A percentile compares a stretch with the other conserved stretches of the same genome.
Evolutionary conservation across 2,797 vertebrate species (phyloP).

Genomic region (Eleutherodactylus coqui): DNA sequence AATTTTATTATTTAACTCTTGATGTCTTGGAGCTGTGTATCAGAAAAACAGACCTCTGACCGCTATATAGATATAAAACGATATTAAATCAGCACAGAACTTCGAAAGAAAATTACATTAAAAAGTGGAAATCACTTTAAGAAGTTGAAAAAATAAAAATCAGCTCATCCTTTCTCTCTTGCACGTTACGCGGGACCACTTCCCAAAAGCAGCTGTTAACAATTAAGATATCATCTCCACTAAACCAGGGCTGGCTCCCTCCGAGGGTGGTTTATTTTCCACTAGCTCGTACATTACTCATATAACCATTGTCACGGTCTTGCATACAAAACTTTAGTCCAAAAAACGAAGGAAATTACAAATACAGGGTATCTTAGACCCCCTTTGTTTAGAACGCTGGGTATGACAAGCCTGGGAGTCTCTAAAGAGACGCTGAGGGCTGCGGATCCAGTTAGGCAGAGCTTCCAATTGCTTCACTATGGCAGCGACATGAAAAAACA

Average conservation of each 20-base stretch:
- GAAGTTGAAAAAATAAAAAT: too few species aligned
- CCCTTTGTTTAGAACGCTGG: constrained; percentile 32
- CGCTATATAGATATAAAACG: too few species aligned
- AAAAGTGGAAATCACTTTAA: not conserved
- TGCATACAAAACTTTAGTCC: not conserved
- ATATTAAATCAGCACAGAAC: too few species aligned
- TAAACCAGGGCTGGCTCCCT: constrained; percentile 5
- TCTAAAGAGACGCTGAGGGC: constrained; percentile 7
- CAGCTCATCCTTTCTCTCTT: not conserved
- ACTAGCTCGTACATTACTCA: constrained; percentile 49
- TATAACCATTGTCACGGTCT: constrained; percentile 40
- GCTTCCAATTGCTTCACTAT: constrained; percentile 38
- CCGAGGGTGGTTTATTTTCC: constrained; percentile 47
- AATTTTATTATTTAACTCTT: too few species aligned
- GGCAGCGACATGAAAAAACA: constrained; percentile 40
- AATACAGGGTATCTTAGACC: constrained; percentile 24
- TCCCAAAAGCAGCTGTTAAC: constrained; percentile 36
- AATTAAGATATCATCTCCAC: constrained; percentile 58
- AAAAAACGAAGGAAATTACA: constrained; percentile 29
- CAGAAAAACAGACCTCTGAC: too few species aligned
- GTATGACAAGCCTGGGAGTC: constrained; percentile 31
- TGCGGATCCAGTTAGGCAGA: constrained; percentile 3
- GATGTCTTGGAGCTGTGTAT: too few species aligned
- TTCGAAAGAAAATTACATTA: too few species aligned
- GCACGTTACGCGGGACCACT: not conserved